A percentile compares a stretch with the other conserved stretches of the same genome.
These are phyloP conservation scores for Oreortyx pictus DNA, from an alignment of 2,797 vertebrate genomes.

Conservation along the genomic window DNA sequence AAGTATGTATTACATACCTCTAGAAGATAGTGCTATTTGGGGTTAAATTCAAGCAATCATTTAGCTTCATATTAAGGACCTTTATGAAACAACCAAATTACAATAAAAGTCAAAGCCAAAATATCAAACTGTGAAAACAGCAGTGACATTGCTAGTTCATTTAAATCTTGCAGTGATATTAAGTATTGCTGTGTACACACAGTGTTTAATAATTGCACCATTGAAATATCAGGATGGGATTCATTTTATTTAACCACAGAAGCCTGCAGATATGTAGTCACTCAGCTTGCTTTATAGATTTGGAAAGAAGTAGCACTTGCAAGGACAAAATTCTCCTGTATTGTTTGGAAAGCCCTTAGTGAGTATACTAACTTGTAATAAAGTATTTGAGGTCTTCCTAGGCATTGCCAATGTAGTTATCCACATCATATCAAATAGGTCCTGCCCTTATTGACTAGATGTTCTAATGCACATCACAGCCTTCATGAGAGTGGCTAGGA, in stretches of 20 bases:
- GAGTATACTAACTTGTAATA: background rate
- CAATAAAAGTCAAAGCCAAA: background rate
- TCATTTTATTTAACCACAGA: conserved; percentile 12
- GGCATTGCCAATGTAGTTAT: background rate
- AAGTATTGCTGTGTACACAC: background rate
- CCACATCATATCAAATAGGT: background rate
- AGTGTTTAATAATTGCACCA: background rate
- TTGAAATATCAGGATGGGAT: background rate
- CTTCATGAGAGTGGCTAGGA: background rate
- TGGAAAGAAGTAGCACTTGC: background rate
- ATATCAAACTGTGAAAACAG: background rate
- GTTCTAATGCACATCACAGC: background rate
- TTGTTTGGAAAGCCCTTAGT: background rate
- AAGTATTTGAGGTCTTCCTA: background rate
- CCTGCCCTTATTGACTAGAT: background rate
- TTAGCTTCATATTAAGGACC: background rate
- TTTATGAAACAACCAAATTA: background rate
- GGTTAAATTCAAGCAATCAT: background rate
- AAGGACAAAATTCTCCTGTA: background rate
- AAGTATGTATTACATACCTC: background rate
- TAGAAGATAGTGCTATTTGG: background rate
- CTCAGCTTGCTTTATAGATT: background rate
- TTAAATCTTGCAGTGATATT: background rate
- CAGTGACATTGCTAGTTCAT: background rate
- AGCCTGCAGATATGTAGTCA: background rate